Base-by-base conservation (phyloP, 2,888 invertebrate genomes). In the Craniophora ligustri region DNA sequence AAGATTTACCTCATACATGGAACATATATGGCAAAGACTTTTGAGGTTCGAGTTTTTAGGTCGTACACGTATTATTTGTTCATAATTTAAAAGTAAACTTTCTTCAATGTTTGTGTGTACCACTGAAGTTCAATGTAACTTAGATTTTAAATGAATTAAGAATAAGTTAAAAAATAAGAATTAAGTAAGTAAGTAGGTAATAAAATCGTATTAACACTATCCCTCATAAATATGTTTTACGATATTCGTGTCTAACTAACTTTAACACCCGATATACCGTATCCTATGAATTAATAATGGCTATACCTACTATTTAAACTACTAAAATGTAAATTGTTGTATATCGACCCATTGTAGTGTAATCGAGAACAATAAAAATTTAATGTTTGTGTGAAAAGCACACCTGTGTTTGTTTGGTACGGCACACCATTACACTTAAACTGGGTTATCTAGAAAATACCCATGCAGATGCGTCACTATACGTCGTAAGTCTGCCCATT, bases 331-430 rank as follows among this genome's bases (percentile, higher is more conserved):
- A 19, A 21, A 47, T 26, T n/a, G n/a, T 14, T 36, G 36, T 36
- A 44, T 45, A 63, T 49, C 19, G 26, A 26, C 10, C 41, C 36
- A 45, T 19, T 45, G 40, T 45, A 23, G 14, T 8, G 2, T 31
- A 31, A n/a, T 7, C 8, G 34, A 14, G 31, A 63, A 63, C 58
- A 57, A 63, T 62, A 30, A 57, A 45, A 50, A 15, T 30, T 13
- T 26, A 28, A 23, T 19, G 65, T 39, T 51, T 13, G 49, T 42
- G 49, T 62, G 53, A 53, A 51, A 44, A 39, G 36, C 30, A 26
- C 57, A 57, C 42, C 51, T 62, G 39, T 57, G 46, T 67, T 67
- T 62, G 8, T 15, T 32, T 31, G n/a, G 23, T 42, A 35, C 35
- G 34, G 39, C 51, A 39, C 11, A 31, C 21, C n/a, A 19, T 5